Conservation (phyloP, 1,140 invertebrate species). For the Lysiphlebus fabarum region DNA sequence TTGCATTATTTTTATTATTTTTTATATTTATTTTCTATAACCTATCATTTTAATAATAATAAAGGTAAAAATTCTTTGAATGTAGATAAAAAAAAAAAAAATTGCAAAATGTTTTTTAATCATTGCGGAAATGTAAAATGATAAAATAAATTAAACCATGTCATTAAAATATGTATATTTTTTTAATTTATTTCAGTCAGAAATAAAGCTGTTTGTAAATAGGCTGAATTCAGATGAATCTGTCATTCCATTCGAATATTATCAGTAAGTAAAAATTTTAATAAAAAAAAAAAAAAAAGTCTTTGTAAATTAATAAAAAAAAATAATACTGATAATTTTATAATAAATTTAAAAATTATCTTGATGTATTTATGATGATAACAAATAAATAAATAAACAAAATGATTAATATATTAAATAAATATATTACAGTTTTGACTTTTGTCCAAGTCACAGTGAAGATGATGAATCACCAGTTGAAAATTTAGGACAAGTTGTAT, state of each 20-base stretch:
- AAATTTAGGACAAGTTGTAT: conserved; percentile 97
- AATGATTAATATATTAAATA: conserved; percentile 1
- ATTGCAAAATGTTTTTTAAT: no score
- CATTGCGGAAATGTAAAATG: background rate
- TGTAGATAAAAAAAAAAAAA: background rate
- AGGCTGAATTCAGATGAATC: conserved; percentile 94
- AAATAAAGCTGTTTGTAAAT: conserved; percentile 89
- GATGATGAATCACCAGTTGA: conserved; percentile 85
- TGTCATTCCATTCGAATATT: conserved; percentile 96
- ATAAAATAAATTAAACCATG: conserved; percentile 5
- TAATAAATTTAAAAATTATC: conserved; percentile 5
- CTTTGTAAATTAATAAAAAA: no score
- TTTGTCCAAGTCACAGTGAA: conserved; percentile 74
- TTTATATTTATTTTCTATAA: background rate
- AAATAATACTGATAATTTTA: background rate
- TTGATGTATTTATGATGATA: background rate
- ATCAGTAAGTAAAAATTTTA: conserved; percentile 65
- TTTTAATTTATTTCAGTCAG: conserved; percentile 65
- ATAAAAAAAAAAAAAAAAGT: no score
- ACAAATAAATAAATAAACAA: no score
- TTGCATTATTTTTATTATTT: conserved; percentile 1
- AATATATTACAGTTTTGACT: conserved; percentile 71
- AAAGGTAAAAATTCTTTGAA: no score
- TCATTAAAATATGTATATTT: conserved; percentile 14
- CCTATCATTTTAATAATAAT: conserved; percentile 5